A percentile compares a stretch with the other conserved stretches of the same genome.
phyloP scores from a whole-genome alignment of 2,888 invertebrate genomes.

The Caenorhabditis sinica region DNA sequence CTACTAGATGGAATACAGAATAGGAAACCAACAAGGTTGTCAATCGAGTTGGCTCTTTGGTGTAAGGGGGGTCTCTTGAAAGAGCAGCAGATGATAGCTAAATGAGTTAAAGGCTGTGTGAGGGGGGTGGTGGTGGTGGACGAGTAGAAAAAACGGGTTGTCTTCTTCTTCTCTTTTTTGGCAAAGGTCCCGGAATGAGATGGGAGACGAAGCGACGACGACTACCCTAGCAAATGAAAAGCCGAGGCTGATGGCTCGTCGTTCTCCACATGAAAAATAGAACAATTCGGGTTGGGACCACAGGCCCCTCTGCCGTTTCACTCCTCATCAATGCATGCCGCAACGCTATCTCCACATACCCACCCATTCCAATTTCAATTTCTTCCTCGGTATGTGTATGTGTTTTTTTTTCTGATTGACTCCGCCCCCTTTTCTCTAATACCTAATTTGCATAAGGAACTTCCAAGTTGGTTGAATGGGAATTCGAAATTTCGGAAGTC shows the following conservation, averaged over 20 bases:
- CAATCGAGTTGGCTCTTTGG: slow-evolving; percentile 33
- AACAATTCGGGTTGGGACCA: slow-evolving; percentile 57
- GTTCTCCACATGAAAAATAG: slow-evolving; percentile 65
- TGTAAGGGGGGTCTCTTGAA: slow-evolving; percentile 22
- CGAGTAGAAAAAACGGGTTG: slow-evolving; percentile 1
- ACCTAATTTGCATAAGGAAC: slow-evolving; percentile 26
- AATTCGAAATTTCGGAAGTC: neutral
- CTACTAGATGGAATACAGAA: neutral
- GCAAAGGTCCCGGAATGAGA: slow-evolving; percentile 38
- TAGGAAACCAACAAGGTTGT: neutral
- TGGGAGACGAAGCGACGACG: slow-evolving; percentile 29
- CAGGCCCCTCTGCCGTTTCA: slow-evolving; percentile 54
- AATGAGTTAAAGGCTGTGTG: slow-evolving; percentile 50
- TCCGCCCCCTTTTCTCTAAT: slow-evolving; percentile 26
- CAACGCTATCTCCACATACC: slow-evolving; percentile 29
- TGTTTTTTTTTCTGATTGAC: slow-evolving; percentile 33
- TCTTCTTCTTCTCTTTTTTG: slow-evolving; percentile 27
- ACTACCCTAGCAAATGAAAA: slow-evolving; percentile 60
- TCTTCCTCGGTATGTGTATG: neutral
- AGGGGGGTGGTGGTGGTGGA: neutral
- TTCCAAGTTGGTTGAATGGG: neutral
- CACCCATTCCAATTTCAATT: slow-evolving; percentile 45
- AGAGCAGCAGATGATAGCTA: slow-evolving; percentile 58
- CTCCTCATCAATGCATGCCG: slow-evolving; percentile 60
- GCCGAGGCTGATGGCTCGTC: slow-evolving; percentile 62